Evolutionary conservation across 2,888 invertebrate genomes (phyloP).

Genomic region (Torymus texanus): DNA sequence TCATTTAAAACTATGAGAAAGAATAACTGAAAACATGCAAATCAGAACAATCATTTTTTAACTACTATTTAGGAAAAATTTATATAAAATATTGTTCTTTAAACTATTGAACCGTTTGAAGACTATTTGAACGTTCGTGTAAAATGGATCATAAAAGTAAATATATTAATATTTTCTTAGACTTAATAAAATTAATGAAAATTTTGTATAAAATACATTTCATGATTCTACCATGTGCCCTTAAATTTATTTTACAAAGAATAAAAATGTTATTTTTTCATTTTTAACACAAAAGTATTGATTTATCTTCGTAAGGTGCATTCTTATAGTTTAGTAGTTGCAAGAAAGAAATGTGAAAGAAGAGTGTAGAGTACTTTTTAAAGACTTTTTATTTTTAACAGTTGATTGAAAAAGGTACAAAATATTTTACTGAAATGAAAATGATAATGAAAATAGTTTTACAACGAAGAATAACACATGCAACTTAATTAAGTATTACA

Average conservation of each 20-base stretch:
- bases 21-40: too few species aligned
- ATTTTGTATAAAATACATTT: background rate
- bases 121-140: too few species aligned
- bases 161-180: too few species aligned
- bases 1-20: too few species aligned
- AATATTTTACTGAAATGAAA: constrained; percentile 21
- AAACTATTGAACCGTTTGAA: too few species aligned
- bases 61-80: too few species aligned
- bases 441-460: background rate
- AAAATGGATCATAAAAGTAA: too few species aligned
- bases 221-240: background rate
- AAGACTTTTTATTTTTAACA: constrained; percentile 11
- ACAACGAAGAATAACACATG: background rate
- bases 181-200: too few species aligned
- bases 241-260: constrained; percentile 1
- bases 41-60: too few species aligned
- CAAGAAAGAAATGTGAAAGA: background rate
- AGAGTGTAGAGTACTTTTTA: background rate
- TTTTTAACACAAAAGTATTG: constrained; percentile 3
- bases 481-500: background rate
- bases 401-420: constrained; percentile 17
- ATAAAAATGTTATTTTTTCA: constrained; percentile 2
- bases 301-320: background rate
- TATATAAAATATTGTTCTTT: too few species aligned
- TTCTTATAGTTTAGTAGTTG: background rate